Evolutionary conservation across 2,888 invertebrate species (phyloP).

Genomic region (Brachyptera risi): DNA sequence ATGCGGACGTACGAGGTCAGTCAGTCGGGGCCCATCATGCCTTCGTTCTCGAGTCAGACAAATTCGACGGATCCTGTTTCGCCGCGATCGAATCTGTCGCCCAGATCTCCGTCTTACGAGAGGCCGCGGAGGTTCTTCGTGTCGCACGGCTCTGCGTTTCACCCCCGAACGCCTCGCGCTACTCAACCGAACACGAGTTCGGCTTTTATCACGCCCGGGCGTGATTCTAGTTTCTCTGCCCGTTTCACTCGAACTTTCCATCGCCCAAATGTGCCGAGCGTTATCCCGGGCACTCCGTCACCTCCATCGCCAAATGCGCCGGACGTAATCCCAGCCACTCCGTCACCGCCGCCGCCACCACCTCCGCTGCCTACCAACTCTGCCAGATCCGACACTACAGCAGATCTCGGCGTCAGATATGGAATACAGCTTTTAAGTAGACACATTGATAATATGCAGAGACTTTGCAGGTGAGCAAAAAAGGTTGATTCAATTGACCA

Average conservation of each 20-base stretch:
- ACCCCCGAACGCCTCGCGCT: constrained; percentile 39
- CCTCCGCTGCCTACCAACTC: constrained; percentile 11
- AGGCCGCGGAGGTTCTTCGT: constrained; percentile 30
- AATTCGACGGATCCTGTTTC: background rate
- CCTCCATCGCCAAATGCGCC: constrained; percentile 16
- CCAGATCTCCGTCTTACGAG: constrained; percentile 12
- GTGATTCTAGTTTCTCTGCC: too few species aligned
- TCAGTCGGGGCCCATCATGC: constrained; percentile 13
- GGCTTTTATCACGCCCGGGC: background rate
- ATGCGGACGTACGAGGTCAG: constrained; percentile 20
- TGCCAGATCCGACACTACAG: constrained; percentile 7
- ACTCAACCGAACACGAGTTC: too few species aligned
- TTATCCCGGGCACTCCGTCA: background rate
- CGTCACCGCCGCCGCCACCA: constrained; percentile 14
- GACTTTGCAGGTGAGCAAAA: constrained; percentile 40
- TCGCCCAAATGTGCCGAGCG: constrained; percentile 9
- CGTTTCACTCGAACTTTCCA: background rate
- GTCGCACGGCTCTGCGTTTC: constrained; percentile 41
- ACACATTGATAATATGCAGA: constrained; percentile 43
- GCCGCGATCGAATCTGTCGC: background rate
- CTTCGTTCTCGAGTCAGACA: constrained; percentile 1
- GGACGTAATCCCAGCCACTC: background rate
- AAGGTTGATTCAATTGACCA: too few species aligned
- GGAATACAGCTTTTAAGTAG: constrained; percentile 41
- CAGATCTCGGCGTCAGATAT: constrained; percentile 37